Conservation (phyloP, 2,797 vertebrate species). For the Premnoplex brunnescens region DNA sequence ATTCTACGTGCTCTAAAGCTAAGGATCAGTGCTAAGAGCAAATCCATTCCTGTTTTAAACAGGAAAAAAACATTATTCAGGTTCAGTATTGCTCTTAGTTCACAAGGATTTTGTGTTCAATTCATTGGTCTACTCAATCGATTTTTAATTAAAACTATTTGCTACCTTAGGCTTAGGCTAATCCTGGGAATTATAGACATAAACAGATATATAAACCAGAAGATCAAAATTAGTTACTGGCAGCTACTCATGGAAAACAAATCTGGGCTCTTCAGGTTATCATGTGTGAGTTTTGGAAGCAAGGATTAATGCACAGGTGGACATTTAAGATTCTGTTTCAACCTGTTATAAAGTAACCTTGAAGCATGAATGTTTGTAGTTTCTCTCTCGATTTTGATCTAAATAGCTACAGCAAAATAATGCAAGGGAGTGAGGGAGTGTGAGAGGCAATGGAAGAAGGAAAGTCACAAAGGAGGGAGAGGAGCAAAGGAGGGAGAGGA, state of each 20-base stretch:
- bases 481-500: not conserved
- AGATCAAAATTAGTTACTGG: slow-evolving; percentile 33
- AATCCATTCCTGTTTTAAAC: not conserved
- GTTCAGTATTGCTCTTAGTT: not conserved
- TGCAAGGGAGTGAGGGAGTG: not conserved
- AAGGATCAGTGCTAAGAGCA: not conserved
- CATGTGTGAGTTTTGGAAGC: not conserved
- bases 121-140: slow-evolving; percentile 41
- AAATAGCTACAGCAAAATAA: not conserved
- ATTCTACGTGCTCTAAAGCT: not conserved
- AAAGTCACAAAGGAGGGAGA: not conserved
- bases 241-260: not conserved
- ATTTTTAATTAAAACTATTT: slow-evolving; percentile 73
- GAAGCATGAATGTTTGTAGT: not conserved
- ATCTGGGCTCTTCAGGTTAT: not conserved
- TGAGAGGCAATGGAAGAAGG: not conserved
- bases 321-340: slow-evolving; percentile 1
- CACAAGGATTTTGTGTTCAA: slow-evolving; percentile 24
- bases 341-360: not conserved
- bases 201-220: not conserved
- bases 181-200: slow-evolving; percentile 54
- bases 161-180: slow-evolving; percentile 44
- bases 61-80: not conserved
- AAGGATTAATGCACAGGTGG: not conserved
- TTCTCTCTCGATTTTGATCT: not conserved